These are phyloP conservation scores for Myxocyprinus asiaticus DNA, from an alignment of 2,113 vertebrate genomes.

Conservation along the genomic window DNA sequence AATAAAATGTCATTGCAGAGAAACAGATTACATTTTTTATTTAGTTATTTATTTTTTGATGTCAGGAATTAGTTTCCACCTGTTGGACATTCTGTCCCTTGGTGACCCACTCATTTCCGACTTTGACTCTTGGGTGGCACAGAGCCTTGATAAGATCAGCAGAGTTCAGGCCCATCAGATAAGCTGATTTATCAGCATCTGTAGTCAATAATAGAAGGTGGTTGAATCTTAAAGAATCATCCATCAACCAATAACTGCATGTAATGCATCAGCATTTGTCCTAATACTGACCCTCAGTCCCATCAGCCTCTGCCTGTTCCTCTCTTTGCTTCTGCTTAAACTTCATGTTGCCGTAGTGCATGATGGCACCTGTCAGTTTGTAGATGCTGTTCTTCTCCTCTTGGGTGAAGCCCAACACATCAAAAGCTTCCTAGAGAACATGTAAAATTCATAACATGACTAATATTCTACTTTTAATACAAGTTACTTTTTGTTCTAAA, in stretches of 20 bases:
- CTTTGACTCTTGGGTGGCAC: constrained; percentile 55
- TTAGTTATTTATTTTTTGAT: no score
- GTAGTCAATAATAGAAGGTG: not conserved
- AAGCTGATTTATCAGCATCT: constrained; percentile 66
- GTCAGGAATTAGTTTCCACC: constrained; percentile 11
- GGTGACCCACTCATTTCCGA: constrained; percentile 58
- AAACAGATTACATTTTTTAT: no score
- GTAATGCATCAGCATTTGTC: not conserved
- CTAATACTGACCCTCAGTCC: constrained; percentile 63
- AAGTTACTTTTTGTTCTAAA: no score
- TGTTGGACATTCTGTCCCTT: constrained; percentile 54
- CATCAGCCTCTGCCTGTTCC: constrained; percentile 75
- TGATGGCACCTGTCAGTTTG: constrained; percentile 78
- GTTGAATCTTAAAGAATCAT: not conserved
- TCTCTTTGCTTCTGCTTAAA: constrained; percentile 83
- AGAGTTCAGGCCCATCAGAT: constrained; percentile 67
- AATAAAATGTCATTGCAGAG: no score
- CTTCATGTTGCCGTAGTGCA: constrained; percentile 83
- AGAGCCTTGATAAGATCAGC: constrained; percentile 53
- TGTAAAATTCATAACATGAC: not conserved
- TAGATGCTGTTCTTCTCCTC: constrained; percentile 77
- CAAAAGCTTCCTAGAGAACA: constrained; percentile 69
- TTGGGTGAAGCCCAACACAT: constrained; percentile 81
- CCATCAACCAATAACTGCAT: not conserved
- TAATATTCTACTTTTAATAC: no score